A percentile compares a stretch with the other conserved stretches of the same genome.
Conservation (phyloP, 1,140 invertebrate species). For the Brachionus calyciflorus region DNA sequence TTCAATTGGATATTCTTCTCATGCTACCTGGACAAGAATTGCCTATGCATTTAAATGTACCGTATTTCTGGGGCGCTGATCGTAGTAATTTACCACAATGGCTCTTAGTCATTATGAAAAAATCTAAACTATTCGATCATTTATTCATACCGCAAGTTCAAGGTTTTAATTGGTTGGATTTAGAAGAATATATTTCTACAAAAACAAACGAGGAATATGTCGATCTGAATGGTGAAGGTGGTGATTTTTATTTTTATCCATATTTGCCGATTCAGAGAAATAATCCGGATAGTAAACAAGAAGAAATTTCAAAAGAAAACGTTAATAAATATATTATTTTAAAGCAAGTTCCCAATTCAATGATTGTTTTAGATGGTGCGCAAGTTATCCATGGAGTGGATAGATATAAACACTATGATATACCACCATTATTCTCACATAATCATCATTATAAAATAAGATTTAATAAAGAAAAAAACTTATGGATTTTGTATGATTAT, state of each 20-base stretch:
- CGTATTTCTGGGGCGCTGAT: slow-evolving; percentile 43
- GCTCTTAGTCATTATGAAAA: slow-evolving; percentile 42
- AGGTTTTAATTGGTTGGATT: slow-evolving; percentile 33
- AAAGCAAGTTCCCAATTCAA: slow-evolving; percentile 16
- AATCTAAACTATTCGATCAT: slow-evolving; percentile 28
- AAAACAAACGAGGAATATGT: neutral
- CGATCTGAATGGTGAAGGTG: slow-evolving; percentile 23
- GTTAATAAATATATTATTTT: slow-evolving; percentile 40
- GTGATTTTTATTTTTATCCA: slow-evolving; percentile 46
- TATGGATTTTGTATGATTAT: slow-evolving; percentile 36
- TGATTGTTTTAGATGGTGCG: slow-evolving; percentile 19
- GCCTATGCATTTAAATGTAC: slow-evolving; percentile 43
- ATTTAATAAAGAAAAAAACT: neutral
- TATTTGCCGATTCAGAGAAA: neutral
- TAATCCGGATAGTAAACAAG: neutral
- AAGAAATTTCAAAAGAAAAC: slow-evolving; percentile 4
- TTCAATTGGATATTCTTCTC: slow-evolving; percentile 25
- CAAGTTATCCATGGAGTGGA: slow-evolving; percentile 39
- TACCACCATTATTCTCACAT: slow-evolving; percentile 31
- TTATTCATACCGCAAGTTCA: slow-evolving; percentile 44
- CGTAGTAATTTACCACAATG: slow-evolving; percentile 22
- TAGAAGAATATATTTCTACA: neutral
- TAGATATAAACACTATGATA: slow-evolving; percentile 16
- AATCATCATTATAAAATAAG: slow-evolving; percentile 35
- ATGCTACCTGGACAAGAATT: slow-evolving; percentile 43